A percentile compares a stretch with the other conserved stretches of the same genome.
Evolutionary conservation across 2,888 invertebrate genomes (phyloP).

Genomic region (Leptinotarsa rubiginosa): DNA sequence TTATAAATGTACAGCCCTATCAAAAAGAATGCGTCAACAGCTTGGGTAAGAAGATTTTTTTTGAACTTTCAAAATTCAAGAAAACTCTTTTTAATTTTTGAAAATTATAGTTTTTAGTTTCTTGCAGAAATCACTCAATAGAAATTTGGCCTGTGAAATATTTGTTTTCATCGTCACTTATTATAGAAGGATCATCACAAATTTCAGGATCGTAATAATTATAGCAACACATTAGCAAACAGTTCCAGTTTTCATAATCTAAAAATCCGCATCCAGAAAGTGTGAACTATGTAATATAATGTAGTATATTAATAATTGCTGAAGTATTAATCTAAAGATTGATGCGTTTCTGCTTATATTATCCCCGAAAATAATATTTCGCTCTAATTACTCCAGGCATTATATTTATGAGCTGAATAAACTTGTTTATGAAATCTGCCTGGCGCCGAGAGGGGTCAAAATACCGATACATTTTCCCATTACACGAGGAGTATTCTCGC

Average conservation of each 20-base stretch:
- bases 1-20: background rate
- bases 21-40: too few species aligned
- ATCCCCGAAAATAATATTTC: constrained; percentile 66
- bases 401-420: constrained; percentile 65
- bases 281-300: constrained; percentile 62
- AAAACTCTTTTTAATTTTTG: too few species aligned
- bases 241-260: constrained; percentile 43
- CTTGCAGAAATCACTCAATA: background rate
- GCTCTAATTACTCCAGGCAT: constrained; percentile 64
- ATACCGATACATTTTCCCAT: constrained; percentile 63
- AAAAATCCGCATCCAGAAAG: constrained; percentile 50
- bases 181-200: background rate
- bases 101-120: background rate
- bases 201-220: constrained; percentile 30
- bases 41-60: too few species aligned
- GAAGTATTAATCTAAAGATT: constrained; percentile 53
- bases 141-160: too few species aligned
- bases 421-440: constrained; percentile 66
- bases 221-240: constrained; percentile 40
- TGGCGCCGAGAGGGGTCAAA: constrained; percentile 65
- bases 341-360: constrained; percentile 61
- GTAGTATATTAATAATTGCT: constrained; percentile 59
- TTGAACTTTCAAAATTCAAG: too few species aligned
- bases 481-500: constrained; percentile 44
- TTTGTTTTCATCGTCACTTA: background rate